These are phyloP conservation scores for Euglossa dilemma DNA, from an alignment of 1,140 invertebrate species.

Conservation along the genomic window DNA sequence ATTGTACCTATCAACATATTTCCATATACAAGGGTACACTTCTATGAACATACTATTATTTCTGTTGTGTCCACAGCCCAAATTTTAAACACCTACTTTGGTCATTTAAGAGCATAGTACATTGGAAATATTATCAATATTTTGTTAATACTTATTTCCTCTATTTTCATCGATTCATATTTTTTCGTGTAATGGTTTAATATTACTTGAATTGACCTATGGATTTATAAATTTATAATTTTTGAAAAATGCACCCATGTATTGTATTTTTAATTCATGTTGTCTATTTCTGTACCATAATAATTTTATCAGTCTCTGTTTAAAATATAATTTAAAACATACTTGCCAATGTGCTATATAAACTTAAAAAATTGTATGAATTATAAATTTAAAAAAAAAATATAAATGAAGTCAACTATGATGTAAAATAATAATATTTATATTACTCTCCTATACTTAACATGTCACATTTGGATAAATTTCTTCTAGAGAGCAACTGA, in stretches of 20 bases:
- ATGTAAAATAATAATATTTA: slow-evolving; percentile 13
- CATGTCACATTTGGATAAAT: slow-evolving; percentile 6
- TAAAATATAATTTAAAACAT: slow-evolving; percentile 19
- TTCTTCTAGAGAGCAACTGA: slow-evolving; percentile 31
- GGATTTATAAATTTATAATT: neutral
- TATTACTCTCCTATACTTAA: neutral
- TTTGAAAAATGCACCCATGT: neutral
- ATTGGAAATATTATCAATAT: slow-evolving; percentile 22
- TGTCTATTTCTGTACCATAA: slow-evolving; percentile 2
- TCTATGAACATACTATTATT: slow-evolving; percentile 47
- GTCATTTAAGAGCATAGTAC: slow-evolving; percentile 52
- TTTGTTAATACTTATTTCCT: neutral
- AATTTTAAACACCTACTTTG: slow-evolving; percentile 61
- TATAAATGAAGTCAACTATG: slow-evolving; percentile 9
- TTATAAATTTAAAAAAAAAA: slow-evolving; percentile 12
- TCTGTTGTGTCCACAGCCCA: slow-evolving; percentile 61
- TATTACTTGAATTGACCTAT: neutral
- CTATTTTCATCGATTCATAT: neutral
- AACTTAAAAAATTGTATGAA: slow-evolving; percentile 15
- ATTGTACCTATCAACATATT: slow-evolving; percentile 41
- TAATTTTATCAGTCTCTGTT: slow-evolving; percentile 15
- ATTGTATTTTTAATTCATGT: neutral
- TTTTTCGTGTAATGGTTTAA: neutral
- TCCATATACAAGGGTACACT: slow-evolving; percentile 35
- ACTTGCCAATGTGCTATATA: slow-evolving; percentile 31